A percentile compares a stretch with the other conserved stretches of the same genome.
Evolutionary conservation across 23 tunicate genomes (phyloP).

Genomic region (Phallusia fumigata): DNA sequence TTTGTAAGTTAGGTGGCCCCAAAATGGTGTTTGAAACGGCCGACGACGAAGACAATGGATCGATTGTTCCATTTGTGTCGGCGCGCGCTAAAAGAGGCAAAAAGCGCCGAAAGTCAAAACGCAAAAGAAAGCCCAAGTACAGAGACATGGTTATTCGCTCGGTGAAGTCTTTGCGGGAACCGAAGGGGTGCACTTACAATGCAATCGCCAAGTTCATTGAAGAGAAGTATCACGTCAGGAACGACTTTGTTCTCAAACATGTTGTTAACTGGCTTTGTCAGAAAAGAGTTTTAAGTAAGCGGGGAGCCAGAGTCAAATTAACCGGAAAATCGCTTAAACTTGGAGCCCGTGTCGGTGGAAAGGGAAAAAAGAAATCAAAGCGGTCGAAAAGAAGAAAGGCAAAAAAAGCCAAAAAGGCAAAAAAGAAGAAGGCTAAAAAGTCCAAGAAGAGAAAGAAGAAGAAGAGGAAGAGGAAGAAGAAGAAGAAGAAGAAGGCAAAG

Average conservation of each 20-base stretch:
- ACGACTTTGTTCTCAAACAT: constrained; percentile 73
- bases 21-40: constrained; percentile 31
- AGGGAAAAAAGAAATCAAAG: not conserved
- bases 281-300: constrained; percentile 44
- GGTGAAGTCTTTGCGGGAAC: constrained; percentile 42
- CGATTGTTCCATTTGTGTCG: constrained; percentile 30
- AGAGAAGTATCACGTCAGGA: constrained; percentile 43
- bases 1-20: constrained; percentile 35
- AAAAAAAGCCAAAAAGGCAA: not conserved
- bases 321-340: constrained; percentile 55
- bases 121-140: constrained; percentile 58
- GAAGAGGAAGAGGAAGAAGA: not conserved
- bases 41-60: not conserved
- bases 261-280: constrained; percentile 57
- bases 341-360: not conserved
- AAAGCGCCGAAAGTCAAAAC: not conserved
- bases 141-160: constrained; percentile 70
- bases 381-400: not conserved
- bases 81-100: constrained; percentile 16
- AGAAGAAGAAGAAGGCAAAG: not conserved
- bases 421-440: not conserved
- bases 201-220: constrained; percentile 52
- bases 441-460: not conserved
- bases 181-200: constrained; percentile 57
- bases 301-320: constrained; percentile 34